Base-by-base conservation (phyloP, 2,113 vertebrate genomes). In the Indicator maculatus region DNA sequence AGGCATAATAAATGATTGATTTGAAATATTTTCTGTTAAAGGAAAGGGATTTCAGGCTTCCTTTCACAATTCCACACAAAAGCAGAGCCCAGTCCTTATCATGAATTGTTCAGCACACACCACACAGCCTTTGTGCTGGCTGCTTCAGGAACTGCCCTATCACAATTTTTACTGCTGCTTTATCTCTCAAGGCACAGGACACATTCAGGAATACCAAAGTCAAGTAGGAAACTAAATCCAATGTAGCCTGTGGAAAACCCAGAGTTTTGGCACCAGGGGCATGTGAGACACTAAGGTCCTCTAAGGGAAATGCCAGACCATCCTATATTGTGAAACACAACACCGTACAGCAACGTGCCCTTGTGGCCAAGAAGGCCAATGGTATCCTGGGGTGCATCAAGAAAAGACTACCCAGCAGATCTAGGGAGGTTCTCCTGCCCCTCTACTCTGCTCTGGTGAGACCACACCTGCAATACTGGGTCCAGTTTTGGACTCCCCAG, bases 21-120 rank as follows among this genome's bases (percentile, higher is more conserved):
- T 97, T 97, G 52, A 97, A 97, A 93, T 92, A 95, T 90, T 94
- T 94, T 82, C 93, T 28, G 63, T 66, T 86, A 94, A 16, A 81
- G 86, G 82, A 94, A 80, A 92, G 38, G 33, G 41, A 75, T 41
- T 82, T 86, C 56, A 77, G 39, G 58, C 45, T 88, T 88, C 71
- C 44, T 92, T 93, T 91, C 83, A 83, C 44, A 75, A 71, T 56
- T 61, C 78, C 84, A 95, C 38, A 76, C 11, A 65, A 56, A 66
- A 38, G 33, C 56, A 83, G 90, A 95, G 44, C 30, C 19, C 16
- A 71, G 82, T 7, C 71, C 89, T 55, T 70, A 80, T 84, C 44
- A 69, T 60, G 83, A 78, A 86, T 81, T 86, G 69, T 47, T 81
- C 17, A 84, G 73, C 7, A 60, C 30, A 58, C 33, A 41, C 12